Percentiles rank a stretch among this genome's conserved stretches.
Conservation (phyloP, 2,113 vertebrate species). For the Sarotherodon lohbergeri region DNA sequence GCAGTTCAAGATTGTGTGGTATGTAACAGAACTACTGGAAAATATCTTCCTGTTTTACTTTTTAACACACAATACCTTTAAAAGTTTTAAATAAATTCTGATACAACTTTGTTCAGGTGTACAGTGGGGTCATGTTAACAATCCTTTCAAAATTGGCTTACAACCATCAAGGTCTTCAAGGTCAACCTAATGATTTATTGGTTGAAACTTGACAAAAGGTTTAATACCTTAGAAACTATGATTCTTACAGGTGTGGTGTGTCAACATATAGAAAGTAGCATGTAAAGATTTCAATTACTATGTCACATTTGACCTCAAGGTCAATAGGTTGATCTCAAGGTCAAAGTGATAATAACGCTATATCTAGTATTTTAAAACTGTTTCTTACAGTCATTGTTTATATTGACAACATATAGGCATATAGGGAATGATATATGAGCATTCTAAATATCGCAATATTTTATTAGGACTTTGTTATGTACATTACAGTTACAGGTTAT, state of each 20-base stretch:
- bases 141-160: background rate
- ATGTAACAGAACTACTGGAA: background rate
- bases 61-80: background rate
- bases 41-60: background rate
- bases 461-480: background rate
- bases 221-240: background rate
- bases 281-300: background rate
- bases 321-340: background rate
- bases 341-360: background rate
- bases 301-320: background rate
- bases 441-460: background rate
- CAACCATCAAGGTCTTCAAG: background rate
- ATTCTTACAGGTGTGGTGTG: background rate
- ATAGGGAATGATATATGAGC: background rate
- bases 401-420: background rate
- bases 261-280: background rate
- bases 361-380: background rate
- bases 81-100: background rate
- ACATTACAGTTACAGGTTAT: background rate
- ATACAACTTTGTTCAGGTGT: background rate
- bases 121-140: background rate
- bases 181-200: background rate
- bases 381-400: background rate
- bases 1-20: slow-evolving; percentile 79
- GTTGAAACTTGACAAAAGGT: background rate